A percentile compares a stretch with the other conserved stretches of the same genome.
Evolutionary conservation across 2,113 vertebrate species (phyloP).

Genomic region (Oryzias celebensis): DNA sequence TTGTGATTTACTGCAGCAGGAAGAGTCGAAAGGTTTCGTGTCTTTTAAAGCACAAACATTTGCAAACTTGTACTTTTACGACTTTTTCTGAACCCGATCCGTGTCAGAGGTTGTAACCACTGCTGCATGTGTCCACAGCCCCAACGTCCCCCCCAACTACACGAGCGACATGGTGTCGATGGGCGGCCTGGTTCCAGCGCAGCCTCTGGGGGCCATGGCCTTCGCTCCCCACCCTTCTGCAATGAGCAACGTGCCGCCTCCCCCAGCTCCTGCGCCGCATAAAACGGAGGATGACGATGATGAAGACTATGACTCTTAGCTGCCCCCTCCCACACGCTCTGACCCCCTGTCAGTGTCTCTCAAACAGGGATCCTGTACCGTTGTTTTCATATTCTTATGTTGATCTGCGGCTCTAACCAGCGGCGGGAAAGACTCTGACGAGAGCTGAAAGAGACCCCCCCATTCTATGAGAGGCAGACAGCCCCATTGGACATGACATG

Average conservation of each 20-base stretch:
- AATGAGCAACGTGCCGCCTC: conserved; percentile 59
- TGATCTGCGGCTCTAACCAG: conserved; percentile 45
- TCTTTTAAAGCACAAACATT: background rate
- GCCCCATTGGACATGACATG: conserved; percentile 67
- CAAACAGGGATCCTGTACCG: conserved; percentile 5
- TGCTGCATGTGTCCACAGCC: conserved; percentile 29
- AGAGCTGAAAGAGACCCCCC: conserved; percentile 19
- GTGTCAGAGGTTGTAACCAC: too few relatives aligned
- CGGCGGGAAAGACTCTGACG: conserved; percentile 56
- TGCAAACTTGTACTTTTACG: background rate
- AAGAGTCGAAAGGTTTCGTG: background rate
- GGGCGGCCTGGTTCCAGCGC: conserved; percentile 54
- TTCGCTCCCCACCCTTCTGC: conserved; percentile 71
- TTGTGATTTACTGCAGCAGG: background rate
- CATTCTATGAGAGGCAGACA: conserved; percentile 24
- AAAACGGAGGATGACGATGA: conserved; percentile 77
- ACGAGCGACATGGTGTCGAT: conserved; percentile 57
- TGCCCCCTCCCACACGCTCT: conserved; percentile 3
- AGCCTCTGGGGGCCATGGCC: conserved; percentile 60
- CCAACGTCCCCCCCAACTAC: conserved; percentile 62
- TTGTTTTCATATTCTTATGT: conserved; percentile 59
- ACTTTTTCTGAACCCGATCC: too few relatives aligned
- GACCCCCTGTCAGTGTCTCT: background rate
- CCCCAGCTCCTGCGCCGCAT: conserved; percentile 52
- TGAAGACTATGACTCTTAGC: conserved; percentile 91